Base-by-base conservation (phyloP, 2,797 vertebrate species). In the Peromyscus melanophrys region DNA sequence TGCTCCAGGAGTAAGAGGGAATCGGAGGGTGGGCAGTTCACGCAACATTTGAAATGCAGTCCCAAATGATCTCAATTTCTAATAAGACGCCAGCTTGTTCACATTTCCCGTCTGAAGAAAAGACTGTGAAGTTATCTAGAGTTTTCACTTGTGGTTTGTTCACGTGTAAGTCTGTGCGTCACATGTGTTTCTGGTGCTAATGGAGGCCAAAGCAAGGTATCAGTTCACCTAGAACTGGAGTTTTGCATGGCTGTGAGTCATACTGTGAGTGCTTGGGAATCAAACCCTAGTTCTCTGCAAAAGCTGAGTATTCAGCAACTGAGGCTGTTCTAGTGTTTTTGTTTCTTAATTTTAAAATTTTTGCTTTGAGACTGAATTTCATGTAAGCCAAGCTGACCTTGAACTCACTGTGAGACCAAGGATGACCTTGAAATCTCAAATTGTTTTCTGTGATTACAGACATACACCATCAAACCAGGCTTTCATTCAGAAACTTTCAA, bases 11-110 rank as follows among this genome's bases (percentile, higher is more conserved):
- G 8, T 88, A 95, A 90, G 25, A 8, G 21, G 13, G 67, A 95
- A 37, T 81, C 34, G 89, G 29, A 93, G 86, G 67, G 40, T 92
- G 63, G 83, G 1, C 4, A 90, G 17, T 8, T 12, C 9, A 78
- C 11, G 73, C 29, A 77, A 63, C 88, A 86, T 89, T 83, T 93
- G 19, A 95, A 96, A 92, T 37, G 2, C 49, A 71, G 0, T 76
- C 3, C n/a, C 37, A 76, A 59, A 40, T 83, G 8, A 89, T 89
- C 37, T 89, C 27, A 29, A 2, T 34, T 80, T 17, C 34, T 94
- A 88, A 49, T 80, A 73, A 46, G 29, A 91, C 83, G n/a, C 8
- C 78, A 14, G 49, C 46, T n/a, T 90, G 90, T 17, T 90, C 80
- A 89, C 13, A 91, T 40, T 80, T 6, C 3, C 10, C 75, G 0